Evolutionary conservation across 2,113 vertebrate species (phyloP).

Genomic region (Azemiops feae): DNA sequence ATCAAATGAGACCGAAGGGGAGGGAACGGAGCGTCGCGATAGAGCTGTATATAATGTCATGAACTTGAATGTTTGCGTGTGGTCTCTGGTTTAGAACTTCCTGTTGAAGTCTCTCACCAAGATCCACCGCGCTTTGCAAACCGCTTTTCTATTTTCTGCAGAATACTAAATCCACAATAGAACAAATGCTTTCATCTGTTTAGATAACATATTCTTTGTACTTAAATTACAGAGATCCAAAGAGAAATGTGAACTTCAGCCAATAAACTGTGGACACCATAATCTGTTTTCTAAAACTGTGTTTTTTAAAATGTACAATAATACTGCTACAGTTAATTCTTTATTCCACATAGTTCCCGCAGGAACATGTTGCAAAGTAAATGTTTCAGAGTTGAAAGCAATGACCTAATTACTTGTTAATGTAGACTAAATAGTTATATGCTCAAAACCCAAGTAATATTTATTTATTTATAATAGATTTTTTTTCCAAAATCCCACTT

Average conservation of each 20-base stretch:
- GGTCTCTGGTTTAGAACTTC: no score
- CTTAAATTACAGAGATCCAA: neutral
- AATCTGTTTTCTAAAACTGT: neutral
- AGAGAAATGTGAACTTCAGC: neutral
- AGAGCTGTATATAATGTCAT: no score
- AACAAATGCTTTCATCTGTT: neutral
- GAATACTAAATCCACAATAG: neutral
- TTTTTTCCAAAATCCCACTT: neutral
- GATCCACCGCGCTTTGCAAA: no score
- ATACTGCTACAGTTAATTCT: neutral
- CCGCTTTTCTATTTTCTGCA: no score
- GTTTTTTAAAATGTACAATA: neutral
- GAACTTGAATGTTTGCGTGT: no score
- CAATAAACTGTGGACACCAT: rapidly evolving
- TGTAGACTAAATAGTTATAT: neutral
- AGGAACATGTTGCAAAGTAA: neutral
- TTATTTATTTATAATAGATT: neutral
- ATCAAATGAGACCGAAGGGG: no score
- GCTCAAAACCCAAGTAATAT: neutral
- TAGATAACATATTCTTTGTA: neutral
- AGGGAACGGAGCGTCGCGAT: no score
- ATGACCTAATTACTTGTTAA: neutral
- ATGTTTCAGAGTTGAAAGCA: neutral
- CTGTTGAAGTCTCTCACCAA: no score
- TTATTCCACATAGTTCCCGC: neutral